phyloP scores from a whole-genome alignment of 2,797 vertebrate genomes.

The Setipinna tenuifilis region DNA sequence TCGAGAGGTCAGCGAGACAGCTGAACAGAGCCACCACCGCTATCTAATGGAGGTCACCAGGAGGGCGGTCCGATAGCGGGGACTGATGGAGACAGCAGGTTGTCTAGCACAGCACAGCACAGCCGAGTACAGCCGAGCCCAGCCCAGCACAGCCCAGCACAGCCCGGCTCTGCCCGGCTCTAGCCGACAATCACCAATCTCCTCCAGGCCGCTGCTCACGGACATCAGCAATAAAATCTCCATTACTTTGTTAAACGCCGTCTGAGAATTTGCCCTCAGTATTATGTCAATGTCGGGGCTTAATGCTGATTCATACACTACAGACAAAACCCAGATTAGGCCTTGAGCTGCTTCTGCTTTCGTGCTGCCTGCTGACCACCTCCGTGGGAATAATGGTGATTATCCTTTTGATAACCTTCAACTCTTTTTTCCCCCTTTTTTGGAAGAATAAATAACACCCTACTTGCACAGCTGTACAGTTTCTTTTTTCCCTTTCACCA shows the following conservation, averaged over 20 bases:
- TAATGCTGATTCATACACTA: slow-evolving; percentile 75
- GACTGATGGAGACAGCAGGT: slow-evolving; percentile 64
- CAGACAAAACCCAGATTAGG: slow-evolving; percentile 73
- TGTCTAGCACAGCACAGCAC: neutral
- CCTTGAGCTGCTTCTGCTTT: slow-evolving; percentile 59
- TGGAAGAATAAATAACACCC: neutral
- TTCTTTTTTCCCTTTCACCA: neutral
- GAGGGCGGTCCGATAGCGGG: slow-evolving; percentile 54
- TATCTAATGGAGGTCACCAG: slow-evolving; percentile 55
- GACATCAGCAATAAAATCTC: slow-evolving; percentile 75
- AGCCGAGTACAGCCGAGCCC: slow-evolving; percentile 33
- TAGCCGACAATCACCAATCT: slow-evolving; percentile 39
- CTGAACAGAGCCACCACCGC: slow-evolving; percentile 36
- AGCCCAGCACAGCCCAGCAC: no score
- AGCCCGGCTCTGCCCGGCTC: no score
- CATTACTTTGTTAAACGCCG: slow-evolving; percentile 76
- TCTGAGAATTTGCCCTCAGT: slow-evolving; percentile 68
- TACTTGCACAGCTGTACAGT: neutral
- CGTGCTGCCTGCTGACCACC: slow-evolving; percentile 52
- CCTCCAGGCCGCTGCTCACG: slow-evolving; percentile 59
- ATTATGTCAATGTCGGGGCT: slow-evolving; percentile 76
- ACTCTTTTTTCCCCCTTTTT: neutral
- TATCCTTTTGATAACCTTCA: slow-evolving; percentile 22
- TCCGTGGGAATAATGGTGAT: slow-evolving; percentile 46
- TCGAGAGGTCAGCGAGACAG: slow-evolving; percentile 47